Evolutionary conservation across 2,888 invertebrate species (phyloP), one percentile per base, ranked within the genome.

Genomic region (Podabrus alpinus): DNA sequence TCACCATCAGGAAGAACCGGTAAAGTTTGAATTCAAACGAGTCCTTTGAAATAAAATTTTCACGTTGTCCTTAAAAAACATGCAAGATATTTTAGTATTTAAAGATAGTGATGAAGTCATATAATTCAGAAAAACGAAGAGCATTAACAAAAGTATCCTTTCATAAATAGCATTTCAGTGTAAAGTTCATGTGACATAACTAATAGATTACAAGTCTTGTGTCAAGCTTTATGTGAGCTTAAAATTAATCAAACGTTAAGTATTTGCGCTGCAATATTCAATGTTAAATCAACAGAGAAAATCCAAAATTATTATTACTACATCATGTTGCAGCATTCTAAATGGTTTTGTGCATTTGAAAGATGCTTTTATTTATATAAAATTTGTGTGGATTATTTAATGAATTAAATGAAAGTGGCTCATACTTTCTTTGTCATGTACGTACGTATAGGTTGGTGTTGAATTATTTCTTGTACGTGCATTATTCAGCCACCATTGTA

Each of bases 401-500:
- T 45, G 45, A 45, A 45, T 45, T 45, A 45, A n/a, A 45, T n/a
- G 45, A 45, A 45, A 45, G n/a, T n/a, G 45, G 0, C 45, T n/a
- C n/a, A 7, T 45, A 45, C n/a, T 45, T 45, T 45, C 45, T 45
- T 45, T 45, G 45, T 45, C 45, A n/a, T 45, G n/a, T n/a, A 45
- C n/a, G 45, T 45, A 71, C 74, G 71, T 77, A 69, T 71, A 74
- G 75, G 73, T 72, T 71, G 17, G 16, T 21, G 69, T 76, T 82
- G 80, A 83, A 82, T 81, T 83, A 83, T 82, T 74, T 80, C 79
- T 66, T 60, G 77, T 79, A 83, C 82, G 82, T 83, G 81, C 81
- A 79, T 80, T 83, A 80, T 81, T 80, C 80, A 75, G 79, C 78
- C 74, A 80, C 78, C 77, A 79, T 81, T 82, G 81, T 81, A 79